Percentiles rank a stretch among this genome's conserved stretches.
These are phyloP conservation scores for Atopsyche davidsoni DNA, from an alignment of 1,140 invertebrate genomes.

Conservation along the genomic window DNA sequence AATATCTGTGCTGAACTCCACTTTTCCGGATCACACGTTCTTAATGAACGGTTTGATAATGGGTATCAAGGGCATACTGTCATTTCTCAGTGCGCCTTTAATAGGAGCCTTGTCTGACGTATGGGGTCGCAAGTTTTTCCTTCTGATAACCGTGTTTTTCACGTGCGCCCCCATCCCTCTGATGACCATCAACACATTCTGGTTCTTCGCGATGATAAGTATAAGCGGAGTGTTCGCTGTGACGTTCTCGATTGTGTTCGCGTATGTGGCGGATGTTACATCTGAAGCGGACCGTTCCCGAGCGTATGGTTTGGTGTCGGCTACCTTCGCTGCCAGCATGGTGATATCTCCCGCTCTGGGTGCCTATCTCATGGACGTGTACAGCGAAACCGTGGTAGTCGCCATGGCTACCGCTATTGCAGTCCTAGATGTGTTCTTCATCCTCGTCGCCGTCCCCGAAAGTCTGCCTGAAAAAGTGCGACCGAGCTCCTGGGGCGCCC, in stretches of 20 bases:
- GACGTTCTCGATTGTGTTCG: conserved; percentile 98
- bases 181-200: conserved; percentile 99
- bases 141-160: conserved; percentile 97
- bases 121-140: conserved; percentile 97
- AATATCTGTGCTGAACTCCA: conserved; percentile 92
- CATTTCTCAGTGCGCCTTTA: conserved; percentile 93
- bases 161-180: conserved; percentile 98
- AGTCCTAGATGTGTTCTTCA: conserved; percentile 95
- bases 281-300: conserved; percentile 91
- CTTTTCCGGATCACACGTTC: conserved; percentile 98
- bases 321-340: conserved; percentile 98
- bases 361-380: conserved; percentile 84
- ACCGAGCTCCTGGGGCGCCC: conserved; percentile 69
- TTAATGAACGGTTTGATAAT: conserved; percentile 99
- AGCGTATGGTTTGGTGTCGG: conserved; percentile 96
- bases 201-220: conserved; percentile 99
- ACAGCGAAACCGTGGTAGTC: conserved; percentile 92
- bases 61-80: conserved; percentile 95
- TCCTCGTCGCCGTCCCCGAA: conserved; percentile 95
- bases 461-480: conserved; percentile 91
- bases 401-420: conserved; percentile 92
- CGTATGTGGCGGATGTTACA: conserved; percentile 99
- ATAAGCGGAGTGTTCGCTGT: conserved; percentile 98
- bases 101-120: conserved; percentile 96
- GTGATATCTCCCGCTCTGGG: conserved; percentile 95